Conservation (phyloP, 2,113 vertebrate genomes). For the Upupa epops region DNA sequence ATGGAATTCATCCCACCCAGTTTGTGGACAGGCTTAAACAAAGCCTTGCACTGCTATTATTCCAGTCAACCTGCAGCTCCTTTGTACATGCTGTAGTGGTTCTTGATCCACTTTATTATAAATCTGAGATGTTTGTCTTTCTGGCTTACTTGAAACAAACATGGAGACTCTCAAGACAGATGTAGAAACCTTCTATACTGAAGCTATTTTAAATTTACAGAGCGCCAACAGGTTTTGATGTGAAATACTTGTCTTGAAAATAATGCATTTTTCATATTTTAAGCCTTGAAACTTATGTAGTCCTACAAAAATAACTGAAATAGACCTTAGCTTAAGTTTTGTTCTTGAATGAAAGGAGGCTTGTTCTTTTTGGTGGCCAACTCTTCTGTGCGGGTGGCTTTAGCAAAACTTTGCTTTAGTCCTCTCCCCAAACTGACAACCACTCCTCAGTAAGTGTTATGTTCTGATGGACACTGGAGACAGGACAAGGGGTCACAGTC, state of each 20-base stretch:
- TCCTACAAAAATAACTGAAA: not conserved
- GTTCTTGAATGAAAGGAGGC: not conserved
- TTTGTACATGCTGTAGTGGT: not conserved
- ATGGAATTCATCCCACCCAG: slow-evolving; percentile 3
- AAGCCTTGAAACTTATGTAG: not conserved
- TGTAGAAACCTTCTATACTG: not conserved
- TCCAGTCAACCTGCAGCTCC: not conserved
- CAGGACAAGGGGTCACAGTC: no score
- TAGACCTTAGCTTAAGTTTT: not conserved
- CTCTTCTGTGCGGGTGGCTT: not conserved
- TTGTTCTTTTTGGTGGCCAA: not conserved
- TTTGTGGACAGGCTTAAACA: slow-evolving; percentile 35
- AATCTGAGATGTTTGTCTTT: not conserved
- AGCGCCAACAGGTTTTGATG: not conserved
- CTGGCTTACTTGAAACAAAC: not conserved
- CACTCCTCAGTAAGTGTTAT: not conserved
- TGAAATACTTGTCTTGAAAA: not conserved
- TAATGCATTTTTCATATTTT: no score
- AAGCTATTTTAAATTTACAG: not conserved
- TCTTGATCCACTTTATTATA: not conserved
- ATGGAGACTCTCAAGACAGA: not conserved
- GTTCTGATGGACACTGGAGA: not conserved
- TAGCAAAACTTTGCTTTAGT: not conserved
- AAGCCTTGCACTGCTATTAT: not conserved
- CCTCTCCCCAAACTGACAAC: not conserved